Evolutionary conservation across 1,140 invertebrate species (phyloP).

Genomic region (Drosophila bocqueti): DNA sequence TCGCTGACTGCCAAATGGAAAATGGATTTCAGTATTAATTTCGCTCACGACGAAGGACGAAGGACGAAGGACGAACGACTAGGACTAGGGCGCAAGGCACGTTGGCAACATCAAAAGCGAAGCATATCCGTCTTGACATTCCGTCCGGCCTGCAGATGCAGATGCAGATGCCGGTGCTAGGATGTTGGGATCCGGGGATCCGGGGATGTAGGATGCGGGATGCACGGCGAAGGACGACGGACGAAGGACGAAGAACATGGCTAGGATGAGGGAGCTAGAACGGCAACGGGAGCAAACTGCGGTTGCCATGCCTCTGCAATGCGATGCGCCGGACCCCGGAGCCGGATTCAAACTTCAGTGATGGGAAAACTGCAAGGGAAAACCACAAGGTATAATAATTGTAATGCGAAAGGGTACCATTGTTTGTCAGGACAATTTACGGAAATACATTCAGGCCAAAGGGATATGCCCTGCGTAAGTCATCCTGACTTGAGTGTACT

Average conservation of each 20-base stretch:
- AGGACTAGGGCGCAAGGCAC: slow-evolving; percentile 34
- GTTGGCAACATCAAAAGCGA: slow-evolving; percentile 78
- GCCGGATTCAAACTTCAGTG: slow-evolving; percentile 33
- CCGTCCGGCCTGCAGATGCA: slow-evolving; percentile 51
- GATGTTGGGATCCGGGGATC: not conserved
- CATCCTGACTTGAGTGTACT: not conserved
- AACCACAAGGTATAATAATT: slow-evolving; percentile 22
- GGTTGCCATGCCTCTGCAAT: slow-evolving; percentile 63
- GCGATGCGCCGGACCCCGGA: slow-evolving; percentile 57
- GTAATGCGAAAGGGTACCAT: slow-evolving; percentile 21
- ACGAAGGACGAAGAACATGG: slow-evolving; percentile 4
- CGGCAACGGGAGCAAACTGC: slow-evolving; percentile 33
- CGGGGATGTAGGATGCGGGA: not conserved
- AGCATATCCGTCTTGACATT: slow-evolving; percentile 63
- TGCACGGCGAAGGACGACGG: slow-evolving; percentile 10
- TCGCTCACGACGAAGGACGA: slow-evolving; percentile 63
- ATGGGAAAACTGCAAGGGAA: slow-evolving; percentile 35
- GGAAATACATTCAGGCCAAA: slow-evolving; percentile 19
- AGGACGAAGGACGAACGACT: slow-evolving; percentile 31
- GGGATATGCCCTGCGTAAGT: slow-evolving; percentile 11
- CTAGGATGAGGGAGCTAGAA: not conserved
- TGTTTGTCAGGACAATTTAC: slow-evolving; percentile 15
- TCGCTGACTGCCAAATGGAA: slow-evolving; percentile 55
- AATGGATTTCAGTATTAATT: slow-evolving; percentile 83
- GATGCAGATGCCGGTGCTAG: slow-evolving; percentile 29